Percentiles rank a stretch among this genome's conserved stretches.
These are phyloP conservation scores for Barypeithes pellucidus DNA, from an alignment of 2,888 invertebrate species.

Conservation along the genomic window DNA sequence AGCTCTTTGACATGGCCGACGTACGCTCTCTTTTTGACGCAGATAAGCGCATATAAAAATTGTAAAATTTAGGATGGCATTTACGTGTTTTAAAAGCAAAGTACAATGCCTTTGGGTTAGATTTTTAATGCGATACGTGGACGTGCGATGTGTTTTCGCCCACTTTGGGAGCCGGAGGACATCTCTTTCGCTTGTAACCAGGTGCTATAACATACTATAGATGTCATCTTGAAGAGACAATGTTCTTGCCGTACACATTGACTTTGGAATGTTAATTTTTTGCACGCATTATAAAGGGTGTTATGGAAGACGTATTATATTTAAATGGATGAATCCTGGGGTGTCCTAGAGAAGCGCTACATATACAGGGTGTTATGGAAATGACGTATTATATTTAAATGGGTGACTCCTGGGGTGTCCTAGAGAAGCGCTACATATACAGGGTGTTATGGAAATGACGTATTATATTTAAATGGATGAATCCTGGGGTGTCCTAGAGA, in stretches of 20 bases:
- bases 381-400: too few relatives aligned
- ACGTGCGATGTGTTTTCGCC: constrained; percentile 38
- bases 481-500: too few relatives aligned
- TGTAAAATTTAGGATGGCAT: constrained; percentile 37
- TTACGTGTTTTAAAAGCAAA: constrained; percentile 52
- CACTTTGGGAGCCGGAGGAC: constrained; percentile 30
- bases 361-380: too few relatives aligned
- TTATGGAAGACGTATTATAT: too few relatives aligned
- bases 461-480: too few relatives aligned
- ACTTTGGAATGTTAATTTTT: neutral
- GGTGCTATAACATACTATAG: constrained; percentile 29
- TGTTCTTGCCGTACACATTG: neutral
- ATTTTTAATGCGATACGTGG: constrained; percentile 35
- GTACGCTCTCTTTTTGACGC: constrained; percentile 7
- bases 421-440: too few relatives aligned
- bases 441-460: too few relatives aligned
- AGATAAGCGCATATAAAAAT: constrained; percentile 39
- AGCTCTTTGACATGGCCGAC: constrained; percentile 50
- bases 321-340: too few relatives aligned
- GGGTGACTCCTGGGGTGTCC: too few relatives aligned
- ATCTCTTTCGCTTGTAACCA: constrained; percentile 29
- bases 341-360: too few relatives aligned
- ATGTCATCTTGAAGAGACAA: constrained; percentile 1
- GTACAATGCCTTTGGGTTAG: constrained; percentile 39
- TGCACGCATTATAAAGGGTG: neutral